Evolutionary conservation across 2,888 invertebrate species (phyloP), one percentile per base, ranked within the genome.

Genomic region (Diogma glabrata): DNA sequence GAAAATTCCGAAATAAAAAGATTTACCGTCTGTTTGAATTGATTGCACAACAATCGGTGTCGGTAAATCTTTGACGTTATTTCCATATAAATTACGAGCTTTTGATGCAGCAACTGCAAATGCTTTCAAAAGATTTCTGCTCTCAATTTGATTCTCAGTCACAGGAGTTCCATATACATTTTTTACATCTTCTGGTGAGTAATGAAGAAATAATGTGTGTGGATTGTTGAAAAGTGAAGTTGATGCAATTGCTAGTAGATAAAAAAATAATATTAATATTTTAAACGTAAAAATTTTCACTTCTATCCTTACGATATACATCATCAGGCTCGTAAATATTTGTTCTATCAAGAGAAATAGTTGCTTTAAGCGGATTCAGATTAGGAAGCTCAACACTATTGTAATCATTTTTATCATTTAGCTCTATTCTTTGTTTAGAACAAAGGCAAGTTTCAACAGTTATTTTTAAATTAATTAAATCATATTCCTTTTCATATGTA

Each of bases 11-110:
- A 93, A 91, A 63, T 90, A 83, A 63, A 86, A 88, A 36, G 73
- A 70, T 57, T 78, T 73, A 1, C 89, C 85, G 64, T 91, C 83
- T 4, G 87, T 82, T 58, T 89, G 87, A 56, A 94, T 75, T 63
- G 84, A 83, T 65, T 94, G 93, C 3, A 92, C 71, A 38, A 82
- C 81, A 49, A 93, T 73, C 5, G 94, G 93, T 60, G 83, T 76
- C 2, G 85, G 82, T 30, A 91, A 70, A 52, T 76, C 72, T 63
- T 75, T 75, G 4, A 80, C 75, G 58, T 79, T 67, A 47, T 75
- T 72, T 62, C 90, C 90, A 73, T 81, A 84, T 60, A 76, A 69
- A 58, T 79, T 77, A 60, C 79, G 82, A 1, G 92, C 93, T 62
- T 82, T 83, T 23, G 84, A 71, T 4, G 84, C 77, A n/a, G 88